These are phyloP conservation scores for Chelonia mydas DNA, from an alignment of 2,797 vertebrate genomes.

Conservation along the genomic window DNA sequence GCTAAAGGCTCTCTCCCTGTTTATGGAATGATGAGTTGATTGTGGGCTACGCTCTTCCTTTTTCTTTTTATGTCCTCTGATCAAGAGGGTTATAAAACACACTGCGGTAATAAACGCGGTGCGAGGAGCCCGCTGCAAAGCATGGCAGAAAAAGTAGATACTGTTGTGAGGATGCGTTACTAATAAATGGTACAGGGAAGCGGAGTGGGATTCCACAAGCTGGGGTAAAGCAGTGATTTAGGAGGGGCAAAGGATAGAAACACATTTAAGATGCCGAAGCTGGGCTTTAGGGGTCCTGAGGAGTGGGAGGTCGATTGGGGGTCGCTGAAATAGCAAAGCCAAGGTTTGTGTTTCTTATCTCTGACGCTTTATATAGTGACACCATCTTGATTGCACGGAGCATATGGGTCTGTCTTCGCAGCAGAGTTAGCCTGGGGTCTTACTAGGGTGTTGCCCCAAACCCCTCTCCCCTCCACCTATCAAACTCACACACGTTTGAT, in stretches of 20 bases:
- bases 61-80: conserved; percentile 51
- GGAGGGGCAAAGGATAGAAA: rapidly evolving
- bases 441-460: neutral
- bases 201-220: rapidly evolving
- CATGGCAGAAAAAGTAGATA: conserved; percentile 23
- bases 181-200: neutral
- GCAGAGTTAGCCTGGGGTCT: neutral
- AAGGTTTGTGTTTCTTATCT: neutral
- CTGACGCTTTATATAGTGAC: neutral
- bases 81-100: conserved; percentile 72
- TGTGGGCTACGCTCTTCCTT: conserved; percentile 63
- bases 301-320: neutral
- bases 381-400: too few species aligned
- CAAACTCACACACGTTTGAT: neutral
- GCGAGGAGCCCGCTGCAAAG: conserved; percentile 42
- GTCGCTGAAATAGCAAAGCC: neutral
- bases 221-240: rapidly evolving
- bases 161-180: neutral
- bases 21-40: conserved; percentile 71
- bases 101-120: conserved; percentile 59
- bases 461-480: neutral
- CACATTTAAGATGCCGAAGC: neutral
- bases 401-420: too few species aligned
- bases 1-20: conserved; percentile 55
- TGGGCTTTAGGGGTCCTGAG: neutral